Conservation (phyloP, 2,888 invertebrate species). For the Siphonodentalium dalli region DNA sequence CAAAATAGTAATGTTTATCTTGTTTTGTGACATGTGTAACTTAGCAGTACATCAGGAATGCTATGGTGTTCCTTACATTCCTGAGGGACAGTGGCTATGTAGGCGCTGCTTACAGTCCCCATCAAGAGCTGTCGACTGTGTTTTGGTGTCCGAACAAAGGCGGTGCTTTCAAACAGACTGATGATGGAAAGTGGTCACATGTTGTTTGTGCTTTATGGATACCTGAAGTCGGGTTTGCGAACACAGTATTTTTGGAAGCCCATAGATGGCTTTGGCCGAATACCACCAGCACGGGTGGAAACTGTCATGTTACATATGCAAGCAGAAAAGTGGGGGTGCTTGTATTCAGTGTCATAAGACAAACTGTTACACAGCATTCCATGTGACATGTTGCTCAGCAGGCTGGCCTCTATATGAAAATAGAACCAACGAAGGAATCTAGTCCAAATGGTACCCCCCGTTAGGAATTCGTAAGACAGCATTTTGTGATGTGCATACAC, state of each 20-base stretch:
- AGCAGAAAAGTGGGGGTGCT: constrained; percentile 77
- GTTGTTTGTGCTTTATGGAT: constrained; percentile 99
- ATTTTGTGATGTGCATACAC: constrained; percentile 93
- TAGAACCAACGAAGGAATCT: constrained; percentile 82
- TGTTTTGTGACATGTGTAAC: constrained; percentile 99
- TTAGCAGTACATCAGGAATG: constrained; percentile 98
- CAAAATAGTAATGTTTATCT: constrained; percentile 97
- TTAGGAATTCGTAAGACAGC: constrained; percentile 84
- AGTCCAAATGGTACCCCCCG: constrained; percentile 43
- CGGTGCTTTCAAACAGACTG: constrained; percentile 98
- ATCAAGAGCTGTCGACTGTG: constrained; percentile 93
- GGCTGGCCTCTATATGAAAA: constrained; percentile 81
- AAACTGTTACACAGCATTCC: constrained; percentile 97
- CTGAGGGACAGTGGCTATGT: constrained; percentile 98
- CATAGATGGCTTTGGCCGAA: constrained; percentile 94
- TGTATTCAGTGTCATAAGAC: constrained; percentile 98
- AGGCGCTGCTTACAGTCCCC: constrained; percentile 95
- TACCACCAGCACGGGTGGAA: constrained; percentile 95
- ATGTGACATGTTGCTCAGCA: constrained; percentile 98
- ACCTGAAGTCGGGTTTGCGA: constrained; percentile 93
- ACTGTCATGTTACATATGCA: constrained; percentile 96
- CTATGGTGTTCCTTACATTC: constrained; percentile 96
- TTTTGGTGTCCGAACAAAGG: constrained; percentile 97
- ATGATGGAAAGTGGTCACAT: constrained; percentile 95
- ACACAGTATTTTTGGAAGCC: constrained; percentile 97